Evolutionary conservation across 2,113 vertebrate species (phyloP).

Genomic region (Xenopus borealis): DNA sequence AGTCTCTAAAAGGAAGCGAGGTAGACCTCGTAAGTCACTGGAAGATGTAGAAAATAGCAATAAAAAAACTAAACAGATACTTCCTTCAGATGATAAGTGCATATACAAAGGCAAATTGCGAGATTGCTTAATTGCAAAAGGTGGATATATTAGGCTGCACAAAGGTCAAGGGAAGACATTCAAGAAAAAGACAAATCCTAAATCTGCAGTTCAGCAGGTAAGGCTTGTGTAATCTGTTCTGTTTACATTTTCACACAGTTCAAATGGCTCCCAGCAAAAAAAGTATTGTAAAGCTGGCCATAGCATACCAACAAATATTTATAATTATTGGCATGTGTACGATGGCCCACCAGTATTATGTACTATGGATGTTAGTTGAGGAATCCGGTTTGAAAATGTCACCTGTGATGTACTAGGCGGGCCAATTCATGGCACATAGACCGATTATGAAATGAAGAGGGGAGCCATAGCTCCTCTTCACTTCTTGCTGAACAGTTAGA

Average conservation of each 20-base stretch:
- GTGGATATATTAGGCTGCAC: slow-evolving; percentile 88
- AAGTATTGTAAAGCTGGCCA: no score
- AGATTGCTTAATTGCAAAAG: slow-evolving; percentile 86
- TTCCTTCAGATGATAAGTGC: slow-evolving; percentile 19
- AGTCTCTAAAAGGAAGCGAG: slow-evolving; percentile 51
- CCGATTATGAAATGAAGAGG: no score
- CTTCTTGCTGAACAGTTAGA: no score
- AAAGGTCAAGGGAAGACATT: slow-evolving; percentile 89
- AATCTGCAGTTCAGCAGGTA: slow-evolving; percentile 82
- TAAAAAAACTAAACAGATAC: background rate
- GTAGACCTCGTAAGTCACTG: slow-evolving; percentile 59
- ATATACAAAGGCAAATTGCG: slow-evolving; percentile 83
- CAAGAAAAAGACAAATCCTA: slow-evolving; percentile 68
- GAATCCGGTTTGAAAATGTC: no score
- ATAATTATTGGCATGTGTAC: background rate
- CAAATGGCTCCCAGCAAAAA: no score
- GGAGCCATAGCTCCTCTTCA: no score
- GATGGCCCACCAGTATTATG: no score
- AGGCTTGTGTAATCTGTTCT: background rate
- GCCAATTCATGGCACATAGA: no score
- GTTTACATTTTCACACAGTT: no score
- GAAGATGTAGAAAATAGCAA: background rate
- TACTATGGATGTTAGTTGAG: no score
- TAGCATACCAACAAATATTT: background rate
- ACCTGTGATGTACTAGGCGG: no score